Evolutionary conservation across 1,140 invertebrate genomes (phyloP).

Genomic region (Halyomorpha halys): DNA sequence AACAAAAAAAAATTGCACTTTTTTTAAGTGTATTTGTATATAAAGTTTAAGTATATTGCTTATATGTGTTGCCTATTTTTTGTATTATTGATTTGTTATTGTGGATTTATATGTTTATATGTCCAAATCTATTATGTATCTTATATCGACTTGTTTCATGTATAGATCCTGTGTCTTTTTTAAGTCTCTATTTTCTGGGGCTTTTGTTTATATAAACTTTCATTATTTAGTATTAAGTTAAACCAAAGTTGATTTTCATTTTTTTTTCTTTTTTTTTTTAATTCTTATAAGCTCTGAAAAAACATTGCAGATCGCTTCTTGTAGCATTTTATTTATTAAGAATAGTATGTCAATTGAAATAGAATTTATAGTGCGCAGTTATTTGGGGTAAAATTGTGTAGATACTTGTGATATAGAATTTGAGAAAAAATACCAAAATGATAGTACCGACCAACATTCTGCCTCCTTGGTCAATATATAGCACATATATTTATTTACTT

Average conservation of each 20-base stretch:
- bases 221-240: slow-evolving; percentile 11
- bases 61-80: slow-evolving; percentile 15
- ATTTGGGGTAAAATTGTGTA: too few species aligned
- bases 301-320: slow-evolving; percentile 7
- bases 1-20: too few species aligned
- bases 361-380: too few species aligned
- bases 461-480: too few species aligned
- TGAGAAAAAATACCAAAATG: too few species aligned
- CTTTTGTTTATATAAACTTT: neutral
- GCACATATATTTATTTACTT: too few species aligned
- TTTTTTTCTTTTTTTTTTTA: too few species aligned
- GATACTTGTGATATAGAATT: too few species aligned
- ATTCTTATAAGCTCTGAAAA: slow-evolving; percentile 8
- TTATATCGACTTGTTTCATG: slow-evolving; percentile 3
- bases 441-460: too few species aligned
- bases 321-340: slow-evolving; percentile 17
- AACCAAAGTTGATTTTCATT: slow-evolving; percentile 6
- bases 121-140: slow-evolving; percentile 13
- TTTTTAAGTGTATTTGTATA: slow-evolving; percentile 13
- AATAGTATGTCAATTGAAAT: too few species aligned
- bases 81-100: slow-evolving; percentile 8
- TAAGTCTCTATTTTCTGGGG: slow-evolving; percentile 17
- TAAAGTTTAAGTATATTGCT: slow-evolving; percentile 7
- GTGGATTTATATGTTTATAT: slow-evolving; percentile 16
- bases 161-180: slow-evolving; percentile 1